Evolutionary conservation across 2,797 vertebrate genomes (phyloP).

Genomic region (Gobio occitaniae): DNA sequence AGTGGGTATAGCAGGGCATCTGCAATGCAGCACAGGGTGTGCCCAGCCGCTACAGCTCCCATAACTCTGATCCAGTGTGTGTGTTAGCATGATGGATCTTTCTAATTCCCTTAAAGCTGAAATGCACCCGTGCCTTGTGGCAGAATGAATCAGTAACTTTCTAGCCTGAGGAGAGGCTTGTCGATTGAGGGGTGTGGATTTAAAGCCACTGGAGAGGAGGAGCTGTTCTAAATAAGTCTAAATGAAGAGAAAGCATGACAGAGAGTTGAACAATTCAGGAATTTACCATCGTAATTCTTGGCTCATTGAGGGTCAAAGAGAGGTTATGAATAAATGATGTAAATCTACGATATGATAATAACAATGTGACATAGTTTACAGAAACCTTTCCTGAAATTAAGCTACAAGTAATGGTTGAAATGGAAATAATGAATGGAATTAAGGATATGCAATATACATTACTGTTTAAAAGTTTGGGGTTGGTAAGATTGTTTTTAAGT

Average conservation of each 20-base stretch:
- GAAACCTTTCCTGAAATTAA: neutral
- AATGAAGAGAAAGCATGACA: neutral
- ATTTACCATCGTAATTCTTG: neutral
- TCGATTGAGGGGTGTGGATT: constrained; percentile 24
- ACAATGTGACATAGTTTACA: neutral
- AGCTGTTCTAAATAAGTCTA: neutral
- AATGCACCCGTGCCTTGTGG: constrained; percentile 33
- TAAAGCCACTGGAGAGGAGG: constrained; percentile 58
- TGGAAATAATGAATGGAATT: neutral
- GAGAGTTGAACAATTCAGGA: neutral
- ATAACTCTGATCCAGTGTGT: constrained; percentile 29
- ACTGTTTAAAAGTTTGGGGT: neutral
- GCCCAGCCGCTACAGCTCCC: constrained; percentile 38
- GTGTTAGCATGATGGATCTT: constrained; percentile 41
- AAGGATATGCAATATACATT: neutral
- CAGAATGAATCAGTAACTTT: constrained; percentile 30
- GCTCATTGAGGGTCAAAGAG: neutral
- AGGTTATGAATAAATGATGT: neutral
- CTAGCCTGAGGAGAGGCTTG: constrained; percentile 6
- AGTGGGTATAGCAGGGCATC: constrained; percentile 62
- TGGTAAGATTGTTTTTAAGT: neutral
- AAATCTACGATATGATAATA: neutral
- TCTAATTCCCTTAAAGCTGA: constrained; percentile 37
- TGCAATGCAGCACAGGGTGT: constrained; percentile 76
- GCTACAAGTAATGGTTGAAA: neutral